Base-by-base conservation (phyloP, 92 coral and sea anemone genomes). In the Heteractis magnifica region DNA sequence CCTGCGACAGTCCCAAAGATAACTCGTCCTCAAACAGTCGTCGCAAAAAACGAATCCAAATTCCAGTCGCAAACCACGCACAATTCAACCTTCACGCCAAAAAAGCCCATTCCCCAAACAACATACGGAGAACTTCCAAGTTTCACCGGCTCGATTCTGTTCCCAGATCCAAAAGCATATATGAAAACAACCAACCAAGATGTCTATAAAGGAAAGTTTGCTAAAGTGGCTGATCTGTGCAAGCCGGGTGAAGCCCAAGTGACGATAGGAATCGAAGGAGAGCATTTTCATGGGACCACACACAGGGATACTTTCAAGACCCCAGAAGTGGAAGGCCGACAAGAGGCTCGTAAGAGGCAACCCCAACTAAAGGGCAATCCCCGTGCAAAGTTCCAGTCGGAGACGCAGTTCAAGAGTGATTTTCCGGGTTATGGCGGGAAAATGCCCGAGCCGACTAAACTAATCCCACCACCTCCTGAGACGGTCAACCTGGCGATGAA, bases 351-450 rank as follows among this genome's bases (percentile, higher is more conserved):
- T 9, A 85, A 85, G 86, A 89, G 85, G 48, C 89, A 92, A 68
- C 86, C 99, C 8, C 79, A 84, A 8, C 59, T 96, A 23, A 92
- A 88, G 81, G 82, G 91, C 5, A 81, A 89, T 51, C 88, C 85
- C 65, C 94, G 99, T 15, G 92, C 95, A 0, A 96, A 92, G 82
- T 96, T 96, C 77, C 95, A 92, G 56, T 86, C 90, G 21, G 90
- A 94, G 49, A 96, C 99, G 16, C 99, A 96, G 76, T 92, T 92
- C 77, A 93, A 79, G 87, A 96, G 98, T 71, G 99, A 96, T 84
- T 96, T 92, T 48, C 99, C 99, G 51, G 93, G 98, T 65, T 96
- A 88, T 80, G 92, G 85, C 79, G 97, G 93, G 78, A 87, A 81
- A 81, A 92, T 95, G 91, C 99, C 97, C 15, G 81, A 84, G 83